Evolutionary conservation across 2,797 vertebrate genomes (phyloP), one percentile per base, ranked within the genome.

Genomic region (Chiroxiphia lanceolata): DNA sequence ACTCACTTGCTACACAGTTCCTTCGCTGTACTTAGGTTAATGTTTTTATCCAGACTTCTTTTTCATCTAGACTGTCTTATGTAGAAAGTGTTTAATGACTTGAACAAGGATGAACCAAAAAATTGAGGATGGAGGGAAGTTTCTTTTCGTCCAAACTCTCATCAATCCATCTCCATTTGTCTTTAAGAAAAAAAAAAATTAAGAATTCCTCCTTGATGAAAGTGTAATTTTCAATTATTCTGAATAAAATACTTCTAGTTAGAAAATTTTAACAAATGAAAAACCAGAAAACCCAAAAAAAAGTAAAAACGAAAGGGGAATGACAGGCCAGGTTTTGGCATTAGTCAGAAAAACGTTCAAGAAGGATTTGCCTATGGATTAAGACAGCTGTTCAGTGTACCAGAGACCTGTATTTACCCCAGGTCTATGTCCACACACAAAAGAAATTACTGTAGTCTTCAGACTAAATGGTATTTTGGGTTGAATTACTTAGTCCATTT

Each of bases 121-220:
- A 76, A 23, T 0, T 34, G 1, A 7, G 4, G 3, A 1, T 40
- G 3, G 13, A 34, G 3, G 5, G 27, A 60, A 59, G 5, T 23
- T 56, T 38, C 13, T 75, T 83, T 45, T 9, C 12, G 3, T 69
- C 17, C n/a, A 61, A 69, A 34, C 3, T 56, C 4, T 74, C 9
- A 50, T 29, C 6, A 84, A 60, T 31, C 5, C 3, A 6, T 33
- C 13, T 67, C 17, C 2, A 31, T 44, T 44, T 56, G 19, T 42
- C 48, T 42, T 38, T 12, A 16, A 70, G 20, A 12, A 53, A 36
- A 56, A 33, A 2, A 44, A 18, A 3, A 16, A 0, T 16, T 33
- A 75, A 59, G 12, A 79, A 27, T 18, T 59, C 7, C 6, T 51
- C 23, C 40, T 21, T 29, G 22, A 44, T 22, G 10, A 6, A 80